Base-by-base conservation (phyloP, 2,888 invertebrate genomes). In the Cephonodes hylas region DNA sequence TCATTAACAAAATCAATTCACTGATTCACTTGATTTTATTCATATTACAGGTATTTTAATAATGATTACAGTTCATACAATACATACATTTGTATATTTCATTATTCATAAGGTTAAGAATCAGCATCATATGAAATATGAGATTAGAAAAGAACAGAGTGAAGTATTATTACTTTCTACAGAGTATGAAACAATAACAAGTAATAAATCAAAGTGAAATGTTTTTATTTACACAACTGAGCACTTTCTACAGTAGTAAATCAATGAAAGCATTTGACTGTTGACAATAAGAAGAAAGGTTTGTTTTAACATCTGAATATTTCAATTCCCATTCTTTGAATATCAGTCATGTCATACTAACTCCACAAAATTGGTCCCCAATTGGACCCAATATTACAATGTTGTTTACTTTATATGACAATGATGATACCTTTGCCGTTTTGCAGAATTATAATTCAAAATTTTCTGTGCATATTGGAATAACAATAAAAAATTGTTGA, bases 141-240 rank as follows among this genome's bases (percentile, higher is more conserved):
- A n/a, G n/a, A n/a, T n/a, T n/a, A n/a, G n/a, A n/a, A n/a, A n/a
- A n/a, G n/a, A n/a, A n/a, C n/a, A n/a, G n/a, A n/a, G n/a, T n/a
- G n/a, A n/a, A n/a, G n/a, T n/a, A n/a, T n/a, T n/a, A n/a, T n/a
- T n/a, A n/a, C n/a, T n/a, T n/a, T n/a, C n/a, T n/a, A n/a, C n/a
- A n/a, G n/a, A n/a, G 0, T 45, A 20, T 20, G 27, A 48, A 31
- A 53, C 18, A 31, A 31, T 31, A 22, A 22, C 25, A 44, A 34
- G 45, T 59, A 22, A 53, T 18, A 53, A 53, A n/a, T 3, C 18
- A 53, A 53, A 53, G 27, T 18, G 59, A 59, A 31, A 45, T 13
- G 34, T 15, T 20, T 38, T 18, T 45, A 18, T 45, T 20, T 22
- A 31, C 53, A 53, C 18, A 53, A 53, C 10, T 27, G 48, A 18